Percentiles rank a stretch among this genome's conserved stretches.
phyloP scores from a whole-genome alignment of 92 coral and sea anemone genomes.

The Actinernus sp. region DNA sequence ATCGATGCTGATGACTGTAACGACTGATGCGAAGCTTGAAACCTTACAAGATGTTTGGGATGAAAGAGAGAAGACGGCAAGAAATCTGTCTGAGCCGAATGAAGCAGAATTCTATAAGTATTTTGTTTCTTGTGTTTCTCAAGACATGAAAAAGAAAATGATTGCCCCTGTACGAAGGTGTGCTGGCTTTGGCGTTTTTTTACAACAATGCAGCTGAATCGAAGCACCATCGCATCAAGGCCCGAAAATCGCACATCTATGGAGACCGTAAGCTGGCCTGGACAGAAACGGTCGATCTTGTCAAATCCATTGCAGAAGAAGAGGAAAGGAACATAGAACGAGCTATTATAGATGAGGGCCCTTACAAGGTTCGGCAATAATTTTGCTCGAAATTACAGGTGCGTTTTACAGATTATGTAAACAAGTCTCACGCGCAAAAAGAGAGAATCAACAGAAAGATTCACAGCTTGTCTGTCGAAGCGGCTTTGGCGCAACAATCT shows the following conservation, averaged over 20 bases:
- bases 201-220: slow-evolving; percentile 57
- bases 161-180: slow-evolving; percentile 38
- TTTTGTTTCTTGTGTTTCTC: slow-evolving; percentile 33
- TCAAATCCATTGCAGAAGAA: slow-evolving; percentile 31
- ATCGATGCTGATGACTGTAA: slow-evolving; percentile 34
- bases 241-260: slow-evolving; percentile 12
- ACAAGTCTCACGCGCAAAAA: slow-evolving; percentile 48
- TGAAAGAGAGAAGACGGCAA: slow-evolving; percentile 18
- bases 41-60: slow-evolving; percentile 24
- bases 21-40: slow-evolving; percentile 32
- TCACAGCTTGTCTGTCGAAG: not conserved
- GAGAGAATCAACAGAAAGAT: slow-evolving; percentile 23
- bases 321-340: slow-evolving; percentile 43
- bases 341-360: slow-evolving; percentile 45
- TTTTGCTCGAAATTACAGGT: slow-evolving; percentile 27
- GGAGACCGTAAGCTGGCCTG: slow-evolving; percentile 34
- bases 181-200: slow-evolving; percentile 45
- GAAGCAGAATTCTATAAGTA: slow-evolving; percentile 37
- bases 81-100: slow-evolving; percentile 16
- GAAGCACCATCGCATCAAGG: slow-evolving; percentile 32
- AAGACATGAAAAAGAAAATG: slow-evolving; percentile 64
- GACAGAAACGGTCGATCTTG: slow-evolving; percentile 35
- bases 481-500: too few relatives aligned
- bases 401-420: slow-evolving; percentile 16
- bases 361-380: slow-evolving; percentile 7